Percentiles rank a stretch among this genome's conserved stretches.
Evolutionary conservation across 2,113 vertebrate genomes (phyloP).

Genomic region (Dipodomys stephensi): DNA sequence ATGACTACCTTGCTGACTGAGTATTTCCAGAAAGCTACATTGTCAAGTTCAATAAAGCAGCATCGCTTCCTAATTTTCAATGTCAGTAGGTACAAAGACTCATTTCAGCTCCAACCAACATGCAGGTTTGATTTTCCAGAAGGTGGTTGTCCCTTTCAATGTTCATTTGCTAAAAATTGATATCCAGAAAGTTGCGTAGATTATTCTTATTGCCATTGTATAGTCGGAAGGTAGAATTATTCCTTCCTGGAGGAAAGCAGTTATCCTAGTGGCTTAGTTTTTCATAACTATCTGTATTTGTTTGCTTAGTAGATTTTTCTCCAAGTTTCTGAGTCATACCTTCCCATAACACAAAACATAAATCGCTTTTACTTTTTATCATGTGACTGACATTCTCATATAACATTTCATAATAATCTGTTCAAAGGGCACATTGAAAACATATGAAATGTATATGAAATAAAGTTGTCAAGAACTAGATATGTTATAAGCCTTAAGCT

Average conservation of each 20-base stretch:
- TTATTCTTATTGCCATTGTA: neutral
- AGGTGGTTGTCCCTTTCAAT: neutral
- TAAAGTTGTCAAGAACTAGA: conserved; percentile 53
- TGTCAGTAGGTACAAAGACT: conserved; percentile 22
- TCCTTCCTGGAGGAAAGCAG: neutral
- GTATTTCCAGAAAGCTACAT: neutral
- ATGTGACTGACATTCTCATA: conserved; percentile 43
- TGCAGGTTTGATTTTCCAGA: neutral
- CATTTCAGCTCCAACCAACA: neutral
- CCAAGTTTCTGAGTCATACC: conserved; percentile 60
- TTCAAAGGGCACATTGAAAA: conserved; percentile 65
- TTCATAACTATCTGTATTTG: conserved; percentile 36
- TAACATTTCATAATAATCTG: conserved; percentile 63
- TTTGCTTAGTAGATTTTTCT: conserved; percentile 31
- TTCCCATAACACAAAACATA: conserved; percentile 57
- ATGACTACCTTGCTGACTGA: neutral
- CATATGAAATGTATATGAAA: conserved; percentile 66
- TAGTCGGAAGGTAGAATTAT: neutral
- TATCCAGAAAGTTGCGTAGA: neutral
- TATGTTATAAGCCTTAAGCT: conserved; percentile 35
- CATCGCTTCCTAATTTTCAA: conserved; percentile 20
- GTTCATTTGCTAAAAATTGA: neutral
- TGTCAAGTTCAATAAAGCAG: conserved; percentile 39
- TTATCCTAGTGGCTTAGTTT: conserved; percentile 7
- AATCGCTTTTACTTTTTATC: conserved; percentile 60